Evolutionary conservation across 2,888 invertebrate species (phyloP).

Genomic region (Tricholauxania praeusta): DNA sequence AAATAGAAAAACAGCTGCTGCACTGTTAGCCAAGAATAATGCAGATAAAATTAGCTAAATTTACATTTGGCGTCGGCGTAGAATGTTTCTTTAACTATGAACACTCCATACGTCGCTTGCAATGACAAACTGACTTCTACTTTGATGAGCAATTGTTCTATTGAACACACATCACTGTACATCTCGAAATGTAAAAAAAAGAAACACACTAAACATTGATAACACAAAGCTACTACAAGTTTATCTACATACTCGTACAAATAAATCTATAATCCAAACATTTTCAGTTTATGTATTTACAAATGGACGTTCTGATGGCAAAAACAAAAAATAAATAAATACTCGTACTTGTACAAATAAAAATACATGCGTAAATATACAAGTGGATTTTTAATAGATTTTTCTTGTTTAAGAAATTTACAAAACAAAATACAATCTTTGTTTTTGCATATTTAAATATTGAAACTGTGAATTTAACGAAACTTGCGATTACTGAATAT

Average conservation of each 20-base stretch:
- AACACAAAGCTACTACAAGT: neutral
- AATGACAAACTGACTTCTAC: no score
- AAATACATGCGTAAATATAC: neutral
- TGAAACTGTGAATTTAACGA: no score
- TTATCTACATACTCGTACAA: neutral
- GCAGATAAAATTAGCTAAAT: constrained; percentile 4
- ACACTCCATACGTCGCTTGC: no score
- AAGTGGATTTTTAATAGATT: constrained; percentile 5
- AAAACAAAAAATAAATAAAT: neutral
- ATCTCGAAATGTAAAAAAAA: neutral
- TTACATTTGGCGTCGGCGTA: neutral
- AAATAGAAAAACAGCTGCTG: neutral
- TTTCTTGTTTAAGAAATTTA: neutral
- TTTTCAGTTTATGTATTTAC: neutral
- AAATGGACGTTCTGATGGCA: neutral
- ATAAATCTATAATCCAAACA: neutral
- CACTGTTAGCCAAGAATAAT: neutral
- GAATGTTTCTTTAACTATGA: neutral
- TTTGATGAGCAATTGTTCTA: no score
- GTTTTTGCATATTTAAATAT: no score
- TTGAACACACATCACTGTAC: no score
- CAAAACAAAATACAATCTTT: neutral
- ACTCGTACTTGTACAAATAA: neutral
- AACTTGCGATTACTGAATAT: no score
- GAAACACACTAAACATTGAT: neutral